Evolutionary conservation across 2,888 invertebrate species (phyloP).

Genomic region (Smittia sp.): DNA sequence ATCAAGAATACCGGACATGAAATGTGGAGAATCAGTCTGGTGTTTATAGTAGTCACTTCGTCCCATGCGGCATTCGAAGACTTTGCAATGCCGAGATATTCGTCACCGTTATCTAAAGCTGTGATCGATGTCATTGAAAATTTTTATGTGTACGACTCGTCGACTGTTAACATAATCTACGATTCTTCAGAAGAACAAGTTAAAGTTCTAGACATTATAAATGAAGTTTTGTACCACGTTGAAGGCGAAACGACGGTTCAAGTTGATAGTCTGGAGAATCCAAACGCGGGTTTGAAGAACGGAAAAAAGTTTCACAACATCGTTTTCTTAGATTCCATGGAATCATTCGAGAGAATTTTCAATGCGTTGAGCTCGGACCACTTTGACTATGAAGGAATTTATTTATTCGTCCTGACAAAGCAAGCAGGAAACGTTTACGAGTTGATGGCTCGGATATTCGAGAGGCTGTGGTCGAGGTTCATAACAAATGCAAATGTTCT

Average conservation of each 20-base stretch:
- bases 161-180: not conserved
- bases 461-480: not conserved
- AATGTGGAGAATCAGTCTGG: too few relatives aligned
- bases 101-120: not conserved
- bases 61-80: too few relatives aligned
- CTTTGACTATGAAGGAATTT: slow-evolving; percentile 22
- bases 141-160: slow-evolving; percentile 11
- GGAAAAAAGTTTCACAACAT: not conserved
- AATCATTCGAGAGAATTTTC: slow-evolving; percentile 15
- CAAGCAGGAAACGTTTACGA: not conserved
- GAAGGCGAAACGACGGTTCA: not conserved
- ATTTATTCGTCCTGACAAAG: not conserved
- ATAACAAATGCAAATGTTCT: slow-evolving; percentile 22
- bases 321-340: slow-evolving; percentile 1
- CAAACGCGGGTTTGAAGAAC: not conserved
- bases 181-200: not conserved
- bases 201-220: not conserved
- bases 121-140: slow-evolving; percentile 13
- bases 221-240: slow-evolving; percentile 21
- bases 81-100: too few relatives aligned
- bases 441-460: not conserved
- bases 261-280: not conserved
- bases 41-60: too few relatives aligned
- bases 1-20: too few relatives aligned
- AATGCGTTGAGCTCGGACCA: not conserved